phyloP scores from a whole-genome alignment of 2,888 invertebrate species.

The Drosophila anceps region DNA sequence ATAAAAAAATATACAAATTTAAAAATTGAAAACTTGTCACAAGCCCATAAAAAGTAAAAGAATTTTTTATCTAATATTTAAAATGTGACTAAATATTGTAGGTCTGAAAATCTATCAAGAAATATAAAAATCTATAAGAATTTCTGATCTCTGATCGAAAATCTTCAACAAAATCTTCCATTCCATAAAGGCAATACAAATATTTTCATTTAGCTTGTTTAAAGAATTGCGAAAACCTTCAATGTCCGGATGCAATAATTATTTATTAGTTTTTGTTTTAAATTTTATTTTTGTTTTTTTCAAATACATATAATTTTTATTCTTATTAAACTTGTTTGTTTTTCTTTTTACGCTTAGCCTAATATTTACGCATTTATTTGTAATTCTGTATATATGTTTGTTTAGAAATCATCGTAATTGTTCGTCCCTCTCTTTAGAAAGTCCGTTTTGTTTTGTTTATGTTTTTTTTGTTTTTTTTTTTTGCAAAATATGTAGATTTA shows the following conservation, averaged over 20 bases:
- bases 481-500: conserved; percentile 39
- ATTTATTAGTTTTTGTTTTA: conserved; percentile 31
- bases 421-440: conserved; percentile 47
- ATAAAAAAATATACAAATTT: not conserved
- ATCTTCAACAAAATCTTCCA: not conserved
- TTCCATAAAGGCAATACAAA: not conserved
- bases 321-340: conserved; percentile 22
- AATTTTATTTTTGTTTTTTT: conserved; percentile 13
- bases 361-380: conserved; percentile 60
- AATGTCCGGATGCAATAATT: conserved; percentile 35
- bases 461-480: too few relatives aligned
- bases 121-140: not conserved
- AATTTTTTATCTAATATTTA: not conserved
- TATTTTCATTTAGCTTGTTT: conserved; percentile 5
- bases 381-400: conserved; percentile 47
- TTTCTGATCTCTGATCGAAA: not conserved
- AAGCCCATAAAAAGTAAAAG: too few relatives aligned
- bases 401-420: conserved; percentile 52
- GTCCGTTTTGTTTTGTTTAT: conserved; percentile 17
- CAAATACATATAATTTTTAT: conserved; percentile 44
- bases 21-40: not conserved
- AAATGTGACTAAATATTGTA: not conserved
- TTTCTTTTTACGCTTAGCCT: conserved; percentile 50
- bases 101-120: not conserved
- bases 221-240: conserved; percentile 24